A percentile compares a stretch with the other conserved stretches of the same genome.
These are phyloP conservation scores for Matsumyia berberina DNA, from an alignment of 2,888 invertebrate species.

Conservation along the genomic window DNA sequence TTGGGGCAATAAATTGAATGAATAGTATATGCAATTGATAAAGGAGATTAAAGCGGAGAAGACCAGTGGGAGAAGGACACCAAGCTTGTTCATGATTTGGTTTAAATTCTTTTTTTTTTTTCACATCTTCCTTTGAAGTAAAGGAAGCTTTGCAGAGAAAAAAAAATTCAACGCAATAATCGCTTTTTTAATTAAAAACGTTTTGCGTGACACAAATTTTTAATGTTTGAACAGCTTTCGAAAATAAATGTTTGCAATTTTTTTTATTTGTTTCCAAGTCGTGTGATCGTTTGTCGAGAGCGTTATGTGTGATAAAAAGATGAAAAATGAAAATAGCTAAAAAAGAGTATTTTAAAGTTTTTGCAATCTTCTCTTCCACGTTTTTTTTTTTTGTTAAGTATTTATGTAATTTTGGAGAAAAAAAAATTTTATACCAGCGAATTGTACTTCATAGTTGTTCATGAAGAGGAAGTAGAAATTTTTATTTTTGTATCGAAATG, in stretches of 20 bases:
- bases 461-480: not conserved
- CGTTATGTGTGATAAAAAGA: slow-evolving; percentile 9
- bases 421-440: slow-evolving; percentile 4
- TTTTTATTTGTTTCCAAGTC: not conserved
- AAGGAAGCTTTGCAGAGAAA: slow-evolving; percentile 44
- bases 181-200: slow-evolving; percentile 16
- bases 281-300: slow-evolving; percentile 15
- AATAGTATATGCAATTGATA: slow-evolving; percentile 16
- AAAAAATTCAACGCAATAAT: slow-evolving; percentile 24
- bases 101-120: slow-evolving; percentile 30
- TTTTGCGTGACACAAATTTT: slow-evolving; percentile 56
- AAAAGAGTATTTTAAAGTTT: slow-evolving; percentile 2
- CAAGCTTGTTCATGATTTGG: slow-evolving; percentile 25
- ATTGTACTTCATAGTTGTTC: slow-evolving; percentile 3
- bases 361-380: not conserved
- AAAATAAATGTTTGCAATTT: not conserved
- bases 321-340: not conserved
- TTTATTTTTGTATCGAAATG: not conserved
- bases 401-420: not conserved
- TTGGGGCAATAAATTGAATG: not conserved
- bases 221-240: slow-evolving; percentile 31
- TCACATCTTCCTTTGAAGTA: slow-evolving; percentile 41
- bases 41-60: slow-evolving; percentile 8
- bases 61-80: slow-evolving; percentile 2
- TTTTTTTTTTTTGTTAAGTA: slow-evolving; percentile 1